These are phyloP conservation scores for Cataglyphis altisquamis DNA, from an alignment of 2,888 invertebrate genomes.

Conservation along the genomic window DNA sequence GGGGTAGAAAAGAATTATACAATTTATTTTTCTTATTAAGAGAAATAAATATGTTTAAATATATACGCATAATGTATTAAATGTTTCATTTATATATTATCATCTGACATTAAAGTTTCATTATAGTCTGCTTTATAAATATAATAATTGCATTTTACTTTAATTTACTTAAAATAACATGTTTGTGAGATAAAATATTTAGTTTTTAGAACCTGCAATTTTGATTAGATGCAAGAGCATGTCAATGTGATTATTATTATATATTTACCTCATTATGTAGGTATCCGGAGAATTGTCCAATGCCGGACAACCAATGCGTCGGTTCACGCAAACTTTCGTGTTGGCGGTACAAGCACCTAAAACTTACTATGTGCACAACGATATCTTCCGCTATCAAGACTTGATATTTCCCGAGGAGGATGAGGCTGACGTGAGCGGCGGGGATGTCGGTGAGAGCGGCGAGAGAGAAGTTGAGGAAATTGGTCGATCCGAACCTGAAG, in stretches of 20 bases:
- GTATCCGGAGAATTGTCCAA: conserved; percentile 99
- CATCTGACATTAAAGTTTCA: background rate
- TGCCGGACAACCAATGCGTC: conserved; percentile 98
- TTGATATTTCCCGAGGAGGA: conserved; percentile 84
- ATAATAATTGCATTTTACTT: background rate
- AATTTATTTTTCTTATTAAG: background rate
- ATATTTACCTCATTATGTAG: conserved; percentile 81
- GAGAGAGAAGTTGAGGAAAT: conserved; percentile 88
- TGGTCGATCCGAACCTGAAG: conserved; percentile 90
- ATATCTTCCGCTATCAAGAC: conserved; percentile 98
- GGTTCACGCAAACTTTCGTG: conserved; percentile 99
- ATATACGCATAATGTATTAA: background rate
- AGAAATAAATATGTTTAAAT: conserved; percentile 2
- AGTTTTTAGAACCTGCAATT: background rate
- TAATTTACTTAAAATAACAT: background rate
- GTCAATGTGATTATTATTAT: background rate
- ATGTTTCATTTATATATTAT: background rate
- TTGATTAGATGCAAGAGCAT: background rate
- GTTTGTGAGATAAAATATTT: background rate
- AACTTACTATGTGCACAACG: conserved; percentile 99
- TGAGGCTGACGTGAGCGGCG: conserved; percentile 82
- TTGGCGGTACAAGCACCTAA: conserved; percentile 98
- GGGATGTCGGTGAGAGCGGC: conserved; percentile 77
- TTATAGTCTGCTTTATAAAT: background rate
- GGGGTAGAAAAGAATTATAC: background rate